These are phyloP conservation scores for Mesoclemmys tuberculata DNA, from an alignment of 2,113 vertebrate genomes.

Conservation along the genomic window DNA sequence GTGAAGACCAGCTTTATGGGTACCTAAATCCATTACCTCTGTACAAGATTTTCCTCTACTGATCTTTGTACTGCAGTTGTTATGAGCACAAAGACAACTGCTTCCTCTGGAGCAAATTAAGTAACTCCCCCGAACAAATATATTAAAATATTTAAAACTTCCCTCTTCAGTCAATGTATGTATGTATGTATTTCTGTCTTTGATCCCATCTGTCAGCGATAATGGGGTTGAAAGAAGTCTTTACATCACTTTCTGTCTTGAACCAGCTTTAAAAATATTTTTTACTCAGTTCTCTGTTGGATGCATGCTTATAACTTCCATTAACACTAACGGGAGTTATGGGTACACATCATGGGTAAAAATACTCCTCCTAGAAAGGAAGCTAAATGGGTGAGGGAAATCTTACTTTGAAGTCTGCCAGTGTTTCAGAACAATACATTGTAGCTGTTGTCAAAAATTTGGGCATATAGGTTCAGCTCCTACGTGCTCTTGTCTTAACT, in stretches of 20 bases:
- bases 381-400: neutral
- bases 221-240: too few relatives aligned
- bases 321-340: constrained; percentile 3
- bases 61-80: neutral
- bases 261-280: too few relatives aligned
- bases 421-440: neutral
- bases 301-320: neutral
- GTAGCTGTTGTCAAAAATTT: neutral
- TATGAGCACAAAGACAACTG: too few relatives aligned
- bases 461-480: neutral
- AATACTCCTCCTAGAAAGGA: constrained; percentile 13
- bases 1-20: neutral
- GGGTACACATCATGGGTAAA: constrained; percentile 16
- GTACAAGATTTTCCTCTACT: neutral
- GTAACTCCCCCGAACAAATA: neutral
- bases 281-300: too few relatives aligned
- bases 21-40: neutral
- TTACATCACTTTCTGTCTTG: too few relatives aligned
- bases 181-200: neutral
- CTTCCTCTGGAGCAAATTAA: neutral
- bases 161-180: neutral
- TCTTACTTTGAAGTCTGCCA: neutral
- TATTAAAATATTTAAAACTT: neutral
- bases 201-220: too few relatives aligned
- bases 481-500: neutral